Conservation (phyloP, 2,888 invertebrate species). For the Homarus gammarus region DNA sequence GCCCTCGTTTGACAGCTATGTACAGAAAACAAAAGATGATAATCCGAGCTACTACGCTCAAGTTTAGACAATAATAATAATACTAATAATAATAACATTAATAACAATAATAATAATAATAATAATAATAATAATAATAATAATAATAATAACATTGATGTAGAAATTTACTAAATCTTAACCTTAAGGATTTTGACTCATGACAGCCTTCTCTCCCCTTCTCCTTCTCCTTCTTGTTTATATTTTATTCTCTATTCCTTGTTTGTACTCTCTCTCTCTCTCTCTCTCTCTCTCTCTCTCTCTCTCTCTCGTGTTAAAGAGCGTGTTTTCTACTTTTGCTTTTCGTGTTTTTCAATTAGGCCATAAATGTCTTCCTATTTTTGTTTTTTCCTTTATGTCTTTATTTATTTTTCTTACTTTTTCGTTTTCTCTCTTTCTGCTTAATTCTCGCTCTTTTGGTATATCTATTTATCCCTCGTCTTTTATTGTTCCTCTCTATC, state of each 20-base stretch:
- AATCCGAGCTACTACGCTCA: conserved; percentile 50
- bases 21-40: conserved; percentile 64
- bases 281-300: neutral
- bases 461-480: neutral
- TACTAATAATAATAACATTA: too few relatives aligned
- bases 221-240: too few relatives aligned
- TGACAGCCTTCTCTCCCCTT: conserved; percentile 10
- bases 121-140: conserved; percentile 17
- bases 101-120: conserved; percentile 7
- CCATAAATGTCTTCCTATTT: neutral
- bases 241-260: too few relatives aligned
- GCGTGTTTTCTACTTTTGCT: too few relatives aligned
- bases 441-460: neutral
- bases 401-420: too few relatives aligned
- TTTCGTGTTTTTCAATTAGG: neutral
- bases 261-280: neutral
- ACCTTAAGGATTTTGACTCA: conserved; percentile 50
- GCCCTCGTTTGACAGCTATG: conserved; percentile 73
- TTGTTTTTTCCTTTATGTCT: neutral
- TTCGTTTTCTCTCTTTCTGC: neutral
- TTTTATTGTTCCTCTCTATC: neutral
- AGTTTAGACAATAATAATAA: conserved; percentile 49
- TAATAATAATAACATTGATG: conserved; percentile 48
- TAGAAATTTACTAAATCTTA: conserved; percentile 45
- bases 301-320: neutral